These are phyloP conservation scores for Halcyon senegalensis DNA, from an alignment of 2,113 vertebrate species.

Conservation along the genomic window DNA sequence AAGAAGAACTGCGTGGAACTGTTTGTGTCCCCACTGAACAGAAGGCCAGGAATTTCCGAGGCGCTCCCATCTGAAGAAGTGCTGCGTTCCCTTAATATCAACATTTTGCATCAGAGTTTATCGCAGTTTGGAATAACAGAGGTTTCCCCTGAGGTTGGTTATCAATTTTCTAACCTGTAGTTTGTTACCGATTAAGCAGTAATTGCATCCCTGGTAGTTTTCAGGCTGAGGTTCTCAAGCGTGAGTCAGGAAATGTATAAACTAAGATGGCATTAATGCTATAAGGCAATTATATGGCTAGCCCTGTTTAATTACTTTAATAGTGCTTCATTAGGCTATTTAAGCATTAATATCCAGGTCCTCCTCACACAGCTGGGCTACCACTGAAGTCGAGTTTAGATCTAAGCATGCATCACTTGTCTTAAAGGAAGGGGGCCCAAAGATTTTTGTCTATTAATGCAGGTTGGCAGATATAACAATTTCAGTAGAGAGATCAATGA, in stretches of 20 bases:
- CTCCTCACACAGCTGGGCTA: background rate
- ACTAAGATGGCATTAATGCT: background rate
- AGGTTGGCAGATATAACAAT: background rate
- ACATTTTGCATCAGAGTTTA: constrained; percentile 87
- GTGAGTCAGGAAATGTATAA: background rate
- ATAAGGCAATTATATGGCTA: background rate
- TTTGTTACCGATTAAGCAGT: background rate
- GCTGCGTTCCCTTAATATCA: constrained; percentile 89
- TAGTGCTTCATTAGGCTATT: background rate
- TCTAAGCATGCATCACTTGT: background rate
- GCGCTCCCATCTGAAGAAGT: constrained; percentile 88
- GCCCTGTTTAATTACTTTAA: background rate
- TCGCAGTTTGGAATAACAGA: constrained; percentile 90
- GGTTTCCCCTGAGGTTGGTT: constrained; percentile 88
- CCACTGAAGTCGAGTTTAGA: background rate
- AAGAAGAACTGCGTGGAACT: constrained; percentile 92
- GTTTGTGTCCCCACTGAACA: constrained; percentile 86
- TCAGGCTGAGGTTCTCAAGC: background rate
- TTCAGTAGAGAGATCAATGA: background rate
- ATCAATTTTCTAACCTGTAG: background rate
- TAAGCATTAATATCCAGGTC: background rate
- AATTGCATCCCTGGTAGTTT: background rate
- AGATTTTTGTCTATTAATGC: background rate
- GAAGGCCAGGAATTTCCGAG: constrained; percentile 79
- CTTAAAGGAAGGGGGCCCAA: background rate